Evolutionary conservation across 1,140 invertebrate genomes (phyloP), one percentile per base, ranked within the genome.

Genomic region (Brachionus manjavacas): DNA sequence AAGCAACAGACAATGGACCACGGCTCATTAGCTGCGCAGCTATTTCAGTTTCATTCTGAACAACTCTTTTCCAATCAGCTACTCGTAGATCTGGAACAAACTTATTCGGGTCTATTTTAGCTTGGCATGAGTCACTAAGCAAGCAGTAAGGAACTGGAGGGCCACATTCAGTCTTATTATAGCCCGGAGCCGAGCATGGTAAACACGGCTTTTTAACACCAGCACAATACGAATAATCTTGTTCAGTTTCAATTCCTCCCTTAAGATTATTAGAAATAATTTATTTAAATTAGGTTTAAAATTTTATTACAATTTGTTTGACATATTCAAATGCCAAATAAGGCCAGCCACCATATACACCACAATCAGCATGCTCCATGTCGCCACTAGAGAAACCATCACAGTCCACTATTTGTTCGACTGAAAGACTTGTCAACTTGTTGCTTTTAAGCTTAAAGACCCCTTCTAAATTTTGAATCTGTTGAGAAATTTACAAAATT

Each of bases 371-470:
- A 31, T 84, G 68, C 4, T 79, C 80, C n/a, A 70, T 39, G 23
- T 72, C 60, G 1, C 84, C 78, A 83, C 87, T 87, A 46, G 86
- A 79, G 9, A 76, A 85, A 8, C 87, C 86, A 46, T 88, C 87
- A 86, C 88, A 89, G 60, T 89, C 88, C 3, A 88, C 88, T 3
- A 89, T 85, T 85, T 89, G 88, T 60, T 89, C 88, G 28, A 88
- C 88, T 7, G 88, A 89, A 16, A 89, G 70, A 72, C 87, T 87
- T 14, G 87, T 86, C 66, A 88, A 84, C 14, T 83, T 83, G 16
- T 88, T 86, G 23, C 86, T 86, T 64, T 74, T 64, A 78, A 86
- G 83, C 0, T 86, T 85, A 87, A 86, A 89, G 23, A 87, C 87
- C 4, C 88, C 87, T 84, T 88, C 88, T 12, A 89, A 85, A 78